phyloP scores from a whole-genome alignment of 2,797 vertebrate genomes.

The Clarias laeviceps region DNA sequence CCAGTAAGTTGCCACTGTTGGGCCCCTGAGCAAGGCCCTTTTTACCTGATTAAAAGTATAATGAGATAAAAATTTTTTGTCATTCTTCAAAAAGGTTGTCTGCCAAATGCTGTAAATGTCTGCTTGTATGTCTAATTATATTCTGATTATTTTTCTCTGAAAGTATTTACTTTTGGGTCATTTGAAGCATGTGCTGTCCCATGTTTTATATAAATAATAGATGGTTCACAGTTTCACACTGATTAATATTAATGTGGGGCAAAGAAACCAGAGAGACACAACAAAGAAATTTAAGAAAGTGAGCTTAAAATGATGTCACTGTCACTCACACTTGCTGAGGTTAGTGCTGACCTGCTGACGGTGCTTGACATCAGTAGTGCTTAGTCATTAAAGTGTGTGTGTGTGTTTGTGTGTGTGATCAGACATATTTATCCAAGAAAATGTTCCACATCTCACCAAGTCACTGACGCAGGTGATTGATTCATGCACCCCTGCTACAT shows the following conservation, averaged over 20 bases:
- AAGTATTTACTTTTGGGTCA: not conserved
- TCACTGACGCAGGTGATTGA: too few species aligned
- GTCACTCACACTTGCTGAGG: conserved; percentile 16
- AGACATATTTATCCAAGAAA: not conserved
- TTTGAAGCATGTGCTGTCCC: not conserved
- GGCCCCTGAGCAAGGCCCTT: too few species aligned
- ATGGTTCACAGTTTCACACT: not conserved
- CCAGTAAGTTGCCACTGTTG: too few species aligned
- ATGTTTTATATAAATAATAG: not conserved
- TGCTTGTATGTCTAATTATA: not conserved
- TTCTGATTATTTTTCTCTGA: not conserved
- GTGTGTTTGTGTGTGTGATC: conserved; percentile 11
- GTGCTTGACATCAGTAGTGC: not conserved
- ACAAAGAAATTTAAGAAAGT: not conserved
- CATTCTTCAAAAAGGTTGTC: too few species aligned
- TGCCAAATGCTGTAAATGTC: too few species aligned
- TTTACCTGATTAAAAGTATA: too few species aligned
- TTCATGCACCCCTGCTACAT: not conserved
- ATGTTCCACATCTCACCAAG: not conserved
- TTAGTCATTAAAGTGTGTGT: conserved; percentile 12
- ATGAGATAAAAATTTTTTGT: too few species aligned
- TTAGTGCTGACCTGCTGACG: not conserved
- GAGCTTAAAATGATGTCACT: conserved; percentile 5
- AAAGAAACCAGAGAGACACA: not conserved
- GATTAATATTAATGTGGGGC: not conserved